Evolutionary conservation across 1,140 invertebrate genomes (phyloP), one percentile per base, ranked within the genome.

Genomic region (Drosophila paulistorum): DNA sequence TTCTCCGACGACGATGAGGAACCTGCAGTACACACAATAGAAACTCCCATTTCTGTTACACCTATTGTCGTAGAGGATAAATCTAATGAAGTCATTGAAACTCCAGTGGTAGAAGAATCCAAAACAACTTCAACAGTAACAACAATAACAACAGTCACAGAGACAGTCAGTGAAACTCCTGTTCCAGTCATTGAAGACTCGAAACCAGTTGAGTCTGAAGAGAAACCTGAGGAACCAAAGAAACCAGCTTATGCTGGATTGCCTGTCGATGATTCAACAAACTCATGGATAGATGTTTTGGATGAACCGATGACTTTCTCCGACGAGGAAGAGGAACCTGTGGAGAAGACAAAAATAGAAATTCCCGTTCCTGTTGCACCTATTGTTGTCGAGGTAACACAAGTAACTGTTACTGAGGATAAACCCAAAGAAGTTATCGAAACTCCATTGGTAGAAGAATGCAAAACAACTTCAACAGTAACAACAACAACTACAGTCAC

Each of bases 211-310:
- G 45, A 54, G 13, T 26, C 70, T 4, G 63, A 57, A 11, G 48
- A 65, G 39, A 4, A 59, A 37, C 14, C 55, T 3, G 42, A 64
- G 5, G 62, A 77, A 33, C 51, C 66, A 68, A 82, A 72, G 26
- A 90, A 80, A 70, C 55, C 68, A n/a, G 81, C 74, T 26, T 92
- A 93, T 72, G 92, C 90, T 54, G 92, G 90, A 13, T 79, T 93
- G 37, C 92, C 92, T 51, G 91, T 93, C 51, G 92, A 94, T 71
- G 81, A 92, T 65, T 87, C 92, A n/a, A 65, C 90, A 45, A 92
- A 92, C 68, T 78, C 91, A 13, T 94, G 93, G 92, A 92, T 94
- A 85, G 90, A 92, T 83, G 90, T 93, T 63, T 68, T 94, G 45
- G 93, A 94, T 74, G 92, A 93, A 80, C 91, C 93, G 67, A 92